Evolutionary conservation across 1,140 invertebrate species (phyloP).

Genomic region (Drosophila tristis): DNA sequence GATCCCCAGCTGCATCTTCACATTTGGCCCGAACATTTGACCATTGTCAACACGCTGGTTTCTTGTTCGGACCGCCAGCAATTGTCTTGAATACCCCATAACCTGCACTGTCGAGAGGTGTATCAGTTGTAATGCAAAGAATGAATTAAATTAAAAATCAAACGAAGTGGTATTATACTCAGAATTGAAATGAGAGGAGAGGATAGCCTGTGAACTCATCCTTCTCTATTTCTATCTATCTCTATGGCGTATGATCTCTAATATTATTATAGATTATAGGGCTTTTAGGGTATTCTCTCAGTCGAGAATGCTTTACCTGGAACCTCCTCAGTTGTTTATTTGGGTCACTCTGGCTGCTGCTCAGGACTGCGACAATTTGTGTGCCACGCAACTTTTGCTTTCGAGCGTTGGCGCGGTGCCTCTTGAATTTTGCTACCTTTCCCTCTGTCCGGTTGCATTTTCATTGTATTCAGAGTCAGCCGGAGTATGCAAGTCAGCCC

Average conservation of each 20-base stretch:
- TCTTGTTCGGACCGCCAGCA: constrained; percentile 28
- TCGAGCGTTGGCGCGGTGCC: constrained; percentile 38
- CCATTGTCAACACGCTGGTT: constrained; percentile 77
- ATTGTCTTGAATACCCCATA: constrained; percentile 23
- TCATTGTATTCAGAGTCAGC: constrained; percentile 37
- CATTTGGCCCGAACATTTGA: constrained; percentile 72
- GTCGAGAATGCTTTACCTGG: neutral
- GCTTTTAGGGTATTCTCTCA: neutral
- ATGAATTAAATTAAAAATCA: no score
- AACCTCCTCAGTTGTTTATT: constrained; percentile 21
- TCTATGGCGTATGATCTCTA: no score
- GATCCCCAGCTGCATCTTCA: constrained; percentile 75
- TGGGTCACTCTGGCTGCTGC: constrained; percentile 64
- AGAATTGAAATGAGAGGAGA: no score
- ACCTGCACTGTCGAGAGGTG: neutral
- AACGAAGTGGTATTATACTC: no score
- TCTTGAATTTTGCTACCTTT: constrained; percentile 5
- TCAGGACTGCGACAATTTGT: constrained; percentile 51
- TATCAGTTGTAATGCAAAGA: neutral
- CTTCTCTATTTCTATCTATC: no score
- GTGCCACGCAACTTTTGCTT: constrained; percentile 65
- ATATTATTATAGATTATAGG: no score
- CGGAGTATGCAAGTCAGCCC: constrained; percentile 68
- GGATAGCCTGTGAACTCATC: no score
- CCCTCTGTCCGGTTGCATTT: no score